Conservation (phyloP, 2,797 vertebrate genomes). For the Manis javanica region DNA sequence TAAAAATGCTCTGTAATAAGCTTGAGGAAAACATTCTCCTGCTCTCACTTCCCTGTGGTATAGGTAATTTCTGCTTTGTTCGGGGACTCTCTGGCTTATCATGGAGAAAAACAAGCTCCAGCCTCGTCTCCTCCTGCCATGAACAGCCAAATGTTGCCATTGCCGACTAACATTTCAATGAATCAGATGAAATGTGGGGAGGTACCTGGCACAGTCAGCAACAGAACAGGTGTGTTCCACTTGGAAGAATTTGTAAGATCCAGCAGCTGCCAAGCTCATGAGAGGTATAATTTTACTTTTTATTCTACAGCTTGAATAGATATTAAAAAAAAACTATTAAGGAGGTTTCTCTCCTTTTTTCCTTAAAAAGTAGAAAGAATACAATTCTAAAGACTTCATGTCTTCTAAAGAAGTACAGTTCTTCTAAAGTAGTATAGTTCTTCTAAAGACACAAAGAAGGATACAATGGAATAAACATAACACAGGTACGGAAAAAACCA, state of each 20-base stretch:
- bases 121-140: background rate
- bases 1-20: background rate
- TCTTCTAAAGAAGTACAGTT: background rate
- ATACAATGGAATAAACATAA: slow-evolving; percentile 33
- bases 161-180: background rate
- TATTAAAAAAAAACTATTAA: slow-evolving; percentile 36
- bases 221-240: slow-evolving; percentile 69
- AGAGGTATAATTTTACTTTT: slow-evolving; percentile 62
- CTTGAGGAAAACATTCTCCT: background rate
- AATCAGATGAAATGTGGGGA: background rate
- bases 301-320: slow-evolving; percentile 56
- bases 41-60: background rate
- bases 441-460: background rate
- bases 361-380: slow-evolving; percentile 16
- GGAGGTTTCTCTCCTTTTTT: slow-evolving; percentile 30
- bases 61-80: background rate
- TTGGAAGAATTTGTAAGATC: slow-evolving; percentile 30
- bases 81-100: background rate
- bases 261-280: slow-evolving; percentile 64
- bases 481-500: background rate
- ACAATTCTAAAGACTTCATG: background rate
- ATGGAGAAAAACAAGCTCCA: background rate
- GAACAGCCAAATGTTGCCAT: background rate
- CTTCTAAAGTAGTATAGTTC: no score
- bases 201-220: slow-evolving; percentile 47